Evolutionary conservation across 2,797 vertebrate genomes (phyloP).

Genomic region (Pseudochirops corinnae): DNA sequence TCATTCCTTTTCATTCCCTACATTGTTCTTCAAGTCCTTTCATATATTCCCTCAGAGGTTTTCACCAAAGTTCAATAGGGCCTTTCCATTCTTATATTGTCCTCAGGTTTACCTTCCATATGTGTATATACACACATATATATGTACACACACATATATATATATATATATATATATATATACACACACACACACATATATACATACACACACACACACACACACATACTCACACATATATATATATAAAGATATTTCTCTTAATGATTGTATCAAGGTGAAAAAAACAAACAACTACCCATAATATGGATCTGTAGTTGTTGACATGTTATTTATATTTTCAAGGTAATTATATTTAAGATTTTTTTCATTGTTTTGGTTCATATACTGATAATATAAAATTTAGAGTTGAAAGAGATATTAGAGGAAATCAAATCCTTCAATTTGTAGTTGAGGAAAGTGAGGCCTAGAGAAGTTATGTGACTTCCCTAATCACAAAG

Average conservation of each 20-base stretch:
- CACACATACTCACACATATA: too few relatives aligned
- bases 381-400: not conserved
- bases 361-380: not conserved
- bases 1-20: not conserved
- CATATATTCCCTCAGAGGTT: not conserved
- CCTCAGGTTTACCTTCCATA: not conserved
- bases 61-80: not conserved
- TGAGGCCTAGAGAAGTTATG: not conserved
- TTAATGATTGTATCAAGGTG: too few relatives aligned
- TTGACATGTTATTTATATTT: not conserved
- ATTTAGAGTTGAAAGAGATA: not conserved
- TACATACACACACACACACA: too few relatives aligned
- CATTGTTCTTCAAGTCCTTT: not conserved
- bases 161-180: too few relatives aligned
- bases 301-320: not conserved
- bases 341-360: not conserved
- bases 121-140: too few relatives aligned
- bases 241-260: too few relatives aligned
- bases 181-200: too few relatives aligned
- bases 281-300: not conserved
- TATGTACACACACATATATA: too few relatives aligned
- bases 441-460: too few relatives aligned
- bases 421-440: not conserved
- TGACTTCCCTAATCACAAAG: not conserved
- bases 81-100: not conserved